Conservation (phyloP, 2,888 invertebrate genomes). For the Pogonocherus hispidulus region DNA sequence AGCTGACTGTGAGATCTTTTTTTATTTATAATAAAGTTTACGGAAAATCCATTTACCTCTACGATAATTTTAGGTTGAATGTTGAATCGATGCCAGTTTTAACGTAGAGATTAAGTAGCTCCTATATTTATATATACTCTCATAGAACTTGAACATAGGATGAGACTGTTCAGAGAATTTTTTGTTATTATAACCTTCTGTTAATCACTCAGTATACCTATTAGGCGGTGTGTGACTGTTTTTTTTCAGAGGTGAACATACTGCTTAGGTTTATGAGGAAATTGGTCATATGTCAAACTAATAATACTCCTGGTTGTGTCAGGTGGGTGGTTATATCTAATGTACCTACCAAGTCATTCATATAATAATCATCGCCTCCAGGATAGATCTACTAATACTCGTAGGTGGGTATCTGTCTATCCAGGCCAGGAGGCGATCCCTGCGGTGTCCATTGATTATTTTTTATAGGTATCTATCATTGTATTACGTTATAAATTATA, state of each 20-base stretch:
- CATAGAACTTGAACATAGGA: conserved; percentile 16
- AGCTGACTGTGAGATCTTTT: conserved; percentile 20
- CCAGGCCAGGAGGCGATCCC: too few species aligned
- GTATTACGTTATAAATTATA: too few species aligned
- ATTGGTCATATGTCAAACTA: too few species aligned
- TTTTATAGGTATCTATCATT: too few species aligned
- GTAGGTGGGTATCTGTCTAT: too few species aligned
- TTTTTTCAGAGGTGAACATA: conserved; percentile 13
- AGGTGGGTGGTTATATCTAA: too few species aligned
- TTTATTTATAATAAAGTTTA: conserved; percentile 54
- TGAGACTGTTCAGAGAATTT: conserved; percentile 25
- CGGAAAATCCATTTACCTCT: conserved; percentile 58
- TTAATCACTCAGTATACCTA: conserved; percentile 2
- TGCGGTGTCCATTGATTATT: too few species aligned
- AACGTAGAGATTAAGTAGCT: conserved; percentile 35
- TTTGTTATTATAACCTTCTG: conserved; percentile 4
- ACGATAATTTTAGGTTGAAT: conserved; percentile 51
- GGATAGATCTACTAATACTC: too few species aligned
- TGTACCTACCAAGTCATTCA: too few species aligned
- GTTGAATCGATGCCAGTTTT: conserved; percentile 51
- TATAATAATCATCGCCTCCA: too few species aligned
- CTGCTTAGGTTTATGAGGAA: conserved; percentile 6
- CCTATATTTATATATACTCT: conserved; percentile 44
- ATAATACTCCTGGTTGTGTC: too few species aligned
- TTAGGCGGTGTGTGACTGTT: background rate